These are phyloP conservation scores for Drosophila mercatorum DNA, from an alignment of 2,888 invertebrate species.

Conservation along the genomic window DNA sequence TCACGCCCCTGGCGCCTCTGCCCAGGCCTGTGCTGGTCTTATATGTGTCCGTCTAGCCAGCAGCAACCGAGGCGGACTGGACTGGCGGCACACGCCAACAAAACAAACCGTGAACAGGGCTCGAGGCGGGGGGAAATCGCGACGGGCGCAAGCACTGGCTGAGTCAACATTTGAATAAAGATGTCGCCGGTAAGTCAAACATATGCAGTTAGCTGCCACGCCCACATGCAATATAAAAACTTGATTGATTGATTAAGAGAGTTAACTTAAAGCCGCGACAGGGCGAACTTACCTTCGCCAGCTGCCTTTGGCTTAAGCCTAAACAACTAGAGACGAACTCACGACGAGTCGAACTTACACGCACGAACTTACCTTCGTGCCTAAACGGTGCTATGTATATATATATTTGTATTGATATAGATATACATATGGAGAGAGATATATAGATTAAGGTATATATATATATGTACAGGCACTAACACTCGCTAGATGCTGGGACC, in stretches of 20 bases:
- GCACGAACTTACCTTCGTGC: conserved; percentile 79
- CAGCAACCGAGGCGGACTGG: conserved; percentile 24
- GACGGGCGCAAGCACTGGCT: conserved; percentile 20
- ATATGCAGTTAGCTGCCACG: conserved; percentile 59
- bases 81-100: conserved; percentile 21
- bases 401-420: conserved; percentile 15
- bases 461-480: conserved; percentile 69
- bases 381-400: conserved; percentile 26
- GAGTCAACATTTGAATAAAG: conserved; percentile 76
- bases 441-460: conserved; percentile 8
- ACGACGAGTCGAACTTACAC: conserved; percentile 40
- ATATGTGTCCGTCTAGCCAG: conserved; percentile 6
- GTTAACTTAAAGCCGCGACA: conserved; percentile 68
- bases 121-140: conserved; percentile 5
- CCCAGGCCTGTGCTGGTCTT: conserved; percentile 5
- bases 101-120: conserved; percentile 10
- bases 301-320: conserved; percentile 56
- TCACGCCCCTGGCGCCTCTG: background rate
- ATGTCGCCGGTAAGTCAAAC: conserved; percentile 76
- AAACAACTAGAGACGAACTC: conserved; percentile 41
- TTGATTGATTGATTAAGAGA: conserved; percentile 56
- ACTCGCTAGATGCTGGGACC: conserved; percentile 60
- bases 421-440: conserved; percentile 21
- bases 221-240: conserved; percentile 54
- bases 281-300: conserved; percentile 77